Evolutionary conservation across 2,888 invertebrate genomes (phyloP).

Genomic region (Apamea monoglypha): DNA sequence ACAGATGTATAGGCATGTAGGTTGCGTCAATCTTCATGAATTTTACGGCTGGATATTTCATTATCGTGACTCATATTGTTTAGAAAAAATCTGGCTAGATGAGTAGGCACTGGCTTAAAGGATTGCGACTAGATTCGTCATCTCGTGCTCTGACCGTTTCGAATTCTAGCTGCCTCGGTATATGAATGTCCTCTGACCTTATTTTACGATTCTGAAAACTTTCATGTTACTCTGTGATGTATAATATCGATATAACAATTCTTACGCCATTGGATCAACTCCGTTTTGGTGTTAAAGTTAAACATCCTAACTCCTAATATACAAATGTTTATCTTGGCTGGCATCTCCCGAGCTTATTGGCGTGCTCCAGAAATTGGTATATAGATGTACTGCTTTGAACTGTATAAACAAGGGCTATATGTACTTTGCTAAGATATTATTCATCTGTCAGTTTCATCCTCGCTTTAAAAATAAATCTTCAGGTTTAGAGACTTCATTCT

Average conservation of each 20-base stretch:
- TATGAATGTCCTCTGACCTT: conserved; percentile 31
- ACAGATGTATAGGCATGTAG: conserved; percentile 23
- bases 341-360: conserved; percentile 28
- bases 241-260: neutral
- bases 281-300: conserved; percentile 5
- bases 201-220: conserved; percentile 24
- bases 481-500: neutral
- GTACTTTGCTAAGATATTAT: conserved; percentile 2
- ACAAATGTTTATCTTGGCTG: conserved; percentile 45
- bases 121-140: conserved; percentile 29
- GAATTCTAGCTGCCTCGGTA: conserved; percentile 6
- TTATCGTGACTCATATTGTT: conserved; percentile 36
- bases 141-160: conserved; percentile 9
- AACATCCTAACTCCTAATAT: conserved; percentile 31
- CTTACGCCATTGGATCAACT: conserved; percentile 25
- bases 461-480: neutral
- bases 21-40: conserved; percentile 44
- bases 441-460: conserved; percentile 9
- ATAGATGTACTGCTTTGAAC: conserved; percentile 20
- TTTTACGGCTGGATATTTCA: conserved; percentile 35
- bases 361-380: conserved; percentile 35
- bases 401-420: conserved; percentile 7
- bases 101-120: conserved; percentile 5
- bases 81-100: conserved; percentile 31
- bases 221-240: neutral